phyloP scores from a whole-genome alignment of 2,888 invertebrate genomes.

The Pseudanteris insignis region DNA sequence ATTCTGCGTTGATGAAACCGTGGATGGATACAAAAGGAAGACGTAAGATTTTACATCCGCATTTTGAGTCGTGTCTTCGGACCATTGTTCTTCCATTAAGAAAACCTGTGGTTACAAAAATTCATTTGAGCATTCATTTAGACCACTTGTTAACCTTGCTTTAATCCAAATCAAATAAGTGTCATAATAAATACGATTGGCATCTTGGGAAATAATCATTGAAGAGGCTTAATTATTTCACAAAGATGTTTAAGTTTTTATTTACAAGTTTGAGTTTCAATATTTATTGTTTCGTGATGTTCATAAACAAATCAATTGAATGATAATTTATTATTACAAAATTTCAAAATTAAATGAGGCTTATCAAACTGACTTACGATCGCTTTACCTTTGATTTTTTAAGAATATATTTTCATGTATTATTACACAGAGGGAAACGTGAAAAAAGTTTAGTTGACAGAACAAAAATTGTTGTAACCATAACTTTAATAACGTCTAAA shows the following conservation, averaged over 20 bases:
- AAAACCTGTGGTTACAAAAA: slow-evolving; percentile 72
- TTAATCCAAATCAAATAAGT: neutral
- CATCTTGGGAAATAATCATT: too few species aligned
- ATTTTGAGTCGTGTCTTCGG: slow-evolving; percentile 54
- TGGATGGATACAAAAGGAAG: slow-evolving; percentile 84
- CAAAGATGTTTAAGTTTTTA: slow-evolving; percentile 7
- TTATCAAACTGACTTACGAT: too few species aligned
- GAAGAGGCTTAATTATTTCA: slow-evolving; percentile 34
- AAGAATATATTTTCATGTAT: too few species aligned
- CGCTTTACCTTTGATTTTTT: too few species aligned
- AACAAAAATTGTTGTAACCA: too few species aligned
- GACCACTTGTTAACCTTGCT: slow-evolving; percentile 1
- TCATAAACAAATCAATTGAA: too few species aligned
- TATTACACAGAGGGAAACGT: too few species aligned
- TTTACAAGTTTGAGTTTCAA: slow-evolving; percentile 6
- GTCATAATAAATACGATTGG: neutral
- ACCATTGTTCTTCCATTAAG: slow-evolving; percentile 71
- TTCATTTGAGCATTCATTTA: slow-evolving; percentile 26
- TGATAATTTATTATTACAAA: too few species aligned
- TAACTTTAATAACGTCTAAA: too few species aligned
- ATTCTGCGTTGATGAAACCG: slow-evolving; percentile 76
- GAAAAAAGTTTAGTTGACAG: too few species aligned
- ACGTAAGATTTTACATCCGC: slow-evolving; percentile 86
- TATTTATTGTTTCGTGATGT: too few species aligned
- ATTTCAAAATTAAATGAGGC: too few species aligned